Percentiles rank a stretch among this genome's conserved stretches.
phyloP scores from a whole-genome alignment of 2,888 invertebrate genomes.

The Macropis europaea region DNA sequence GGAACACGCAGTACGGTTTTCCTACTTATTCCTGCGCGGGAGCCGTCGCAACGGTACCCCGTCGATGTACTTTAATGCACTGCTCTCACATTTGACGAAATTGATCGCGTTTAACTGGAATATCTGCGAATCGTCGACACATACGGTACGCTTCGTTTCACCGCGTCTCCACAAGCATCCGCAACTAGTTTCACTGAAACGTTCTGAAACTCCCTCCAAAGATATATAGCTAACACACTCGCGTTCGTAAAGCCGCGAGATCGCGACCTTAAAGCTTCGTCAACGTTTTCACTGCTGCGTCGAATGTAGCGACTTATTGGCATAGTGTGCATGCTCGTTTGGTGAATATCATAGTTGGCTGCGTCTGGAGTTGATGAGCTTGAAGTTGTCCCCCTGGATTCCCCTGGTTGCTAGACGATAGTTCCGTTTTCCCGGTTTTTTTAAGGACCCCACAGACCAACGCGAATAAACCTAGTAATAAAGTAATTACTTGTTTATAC shows the following conservation, averaged over 20 bases:
- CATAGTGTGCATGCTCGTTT: too few relatives aligned
- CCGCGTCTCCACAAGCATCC: slow-evolving; percentile 50
- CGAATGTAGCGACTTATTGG: too few relatives aligned
- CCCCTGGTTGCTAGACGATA: too few relatives aligned
- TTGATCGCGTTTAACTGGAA: slow-evolving; percentile 14
- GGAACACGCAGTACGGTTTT: slow-evolving; percentile 26
- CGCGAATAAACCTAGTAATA: too few relatives aligned
- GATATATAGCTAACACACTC: neutral
- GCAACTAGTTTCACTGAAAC: slow-evolving; percentile 34
- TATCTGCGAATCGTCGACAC: slow-evolving; percentile 27
- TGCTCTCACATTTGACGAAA: slow-evolving; percentile 39
- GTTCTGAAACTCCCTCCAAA: slow-evolving; percentile 42
- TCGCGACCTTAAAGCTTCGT: neutral
- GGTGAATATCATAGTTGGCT: too few relatives aligned
- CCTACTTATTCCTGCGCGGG: slow-evolving; percentile 1
- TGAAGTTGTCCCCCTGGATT: too few relatives aligned
- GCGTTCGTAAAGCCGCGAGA: slow-evolving; percentile 30
- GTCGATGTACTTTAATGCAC: slow-evolving; percentile 6
- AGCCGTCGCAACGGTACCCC: neutral
- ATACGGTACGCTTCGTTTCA: slow-evolving; percentile 49
- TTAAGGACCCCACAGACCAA: too few relatives aligned
- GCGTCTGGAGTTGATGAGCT: too few relatives aligned
- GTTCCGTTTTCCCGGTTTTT: too few relatives aligned
- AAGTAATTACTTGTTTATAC: too few relatives aligned
- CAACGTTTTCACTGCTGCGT: too few relatives aligned